Percentiles rank a stretch among this genome's conserved stretches.
Evolutionary conservation across 2,113 vertebrate species (phyloP).

Genomic region (Eulacestoma nigropectus): DNA sequence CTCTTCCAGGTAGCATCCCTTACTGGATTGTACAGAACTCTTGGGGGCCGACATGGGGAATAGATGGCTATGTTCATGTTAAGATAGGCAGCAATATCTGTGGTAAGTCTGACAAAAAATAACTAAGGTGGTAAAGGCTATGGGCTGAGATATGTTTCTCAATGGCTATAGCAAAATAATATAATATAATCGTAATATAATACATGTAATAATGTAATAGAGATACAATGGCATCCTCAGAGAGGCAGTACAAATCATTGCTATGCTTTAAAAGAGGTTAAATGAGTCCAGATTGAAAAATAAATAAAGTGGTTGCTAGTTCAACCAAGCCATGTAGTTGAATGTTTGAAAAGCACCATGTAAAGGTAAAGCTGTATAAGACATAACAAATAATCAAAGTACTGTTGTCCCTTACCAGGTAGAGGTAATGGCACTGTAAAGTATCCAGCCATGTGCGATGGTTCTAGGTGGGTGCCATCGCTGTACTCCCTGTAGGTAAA

Average conservation of each 20-base stretch:
- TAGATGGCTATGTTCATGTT: constrained; percentile 84
- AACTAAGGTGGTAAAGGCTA: background rate
- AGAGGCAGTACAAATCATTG: background rate
- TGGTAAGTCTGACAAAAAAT: constrained; percentile 74
- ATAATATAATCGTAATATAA: background rate
- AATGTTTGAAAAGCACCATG: background rate
- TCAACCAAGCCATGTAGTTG: background rate
- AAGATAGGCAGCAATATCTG: constrained; percentile 86
- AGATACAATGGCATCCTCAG: background rate
- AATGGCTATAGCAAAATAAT: background rate
- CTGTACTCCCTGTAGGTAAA: background rate
- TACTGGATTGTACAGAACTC: constrained; percentile 94
- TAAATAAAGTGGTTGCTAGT: background rate
- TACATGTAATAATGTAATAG: background rate
- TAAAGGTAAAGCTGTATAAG: background rate
- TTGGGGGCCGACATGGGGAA: constrained; percentile 85
- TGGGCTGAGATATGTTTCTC: background rate
- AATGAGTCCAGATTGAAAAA: background rate
- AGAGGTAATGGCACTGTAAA: background rate
- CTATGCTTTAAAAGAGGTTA: background rate
- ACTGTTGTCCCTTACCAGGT: background rate
- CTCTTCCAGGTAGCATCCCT: constrained; percentile 76
- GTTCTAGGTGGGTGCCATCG: background rate
- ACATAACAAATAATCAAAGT: background rate
- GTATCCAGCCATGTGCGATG: background rate